These are phyloP conservation scores for Aspidoscelis tigris DNA, from an alignment of 2,113 vertebrate genomes.

Conservation along the genomic window DNA sequence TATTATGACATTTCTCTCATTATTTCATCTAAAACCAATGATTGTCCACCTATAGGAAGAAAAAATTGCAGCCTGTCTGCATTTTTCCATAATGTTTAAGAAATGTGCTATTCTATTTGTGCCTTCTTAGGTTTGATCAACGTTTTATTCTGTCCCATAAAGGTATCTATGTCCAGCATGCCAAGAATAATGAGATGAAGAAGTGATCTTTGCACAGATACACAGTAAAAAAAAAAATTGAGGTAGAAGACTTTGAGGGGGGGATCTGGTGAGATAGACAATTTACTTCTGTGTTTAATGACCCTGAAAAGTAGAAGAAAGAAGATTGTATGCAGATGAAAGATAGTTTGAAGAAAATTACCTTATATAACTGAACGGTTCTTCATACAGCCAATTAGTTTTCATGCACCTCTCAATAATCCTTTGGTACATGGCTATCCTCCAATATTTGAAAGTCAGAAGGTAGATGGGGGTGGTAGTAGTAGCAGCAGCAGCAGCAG, in stretches of 20 bases:
- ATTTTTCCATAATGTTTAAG: conserved; percentile 47
- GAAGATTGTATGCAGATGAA: background rate
- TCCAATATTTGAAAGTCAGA: too few relatives aligned
- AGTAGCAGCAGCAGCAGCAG: too few relatives aligned
- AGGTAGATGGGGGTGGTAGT: too few relatives aligned
- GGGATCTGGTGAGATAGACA: conserved; percentile 26
- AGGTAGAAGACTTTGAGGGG: conserved; percentile 19
- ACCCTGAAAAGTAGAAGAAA: conserved; percentile 7
- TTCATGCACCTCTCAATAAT: background rate
- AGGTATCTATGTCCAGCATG: conserved; percentile 28
- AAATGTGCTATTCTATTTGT: background rate
- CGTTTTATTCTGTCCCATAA: conserved; percentile 46
- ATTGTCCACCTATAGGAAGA: conserved; percentile 33
- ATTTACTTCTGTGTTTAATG: conserved; percentile 30
- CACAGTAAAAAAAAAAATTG: background rate
- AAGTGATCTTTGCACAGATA: background rate
- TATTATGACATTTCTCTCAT: conserved; percentile 30
- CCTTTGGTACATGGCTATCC: background rate
- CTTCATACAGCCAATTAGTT: background rate
- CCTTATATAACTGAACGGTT: background rate
- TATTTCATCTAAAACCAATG: conserved; percentile 35
- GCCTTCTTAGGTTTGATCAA: conserved; percentile 44
- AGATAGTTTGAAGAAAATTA: background rate
- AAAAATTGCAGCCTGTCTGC: conserved; percentile 41
- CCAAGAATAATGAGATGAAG: conserved; percentile 8